phyloP scores from a whole-genome alignment of 2,888 invertebrate genomes.

The Acrocyrtus sp. region DNA sequence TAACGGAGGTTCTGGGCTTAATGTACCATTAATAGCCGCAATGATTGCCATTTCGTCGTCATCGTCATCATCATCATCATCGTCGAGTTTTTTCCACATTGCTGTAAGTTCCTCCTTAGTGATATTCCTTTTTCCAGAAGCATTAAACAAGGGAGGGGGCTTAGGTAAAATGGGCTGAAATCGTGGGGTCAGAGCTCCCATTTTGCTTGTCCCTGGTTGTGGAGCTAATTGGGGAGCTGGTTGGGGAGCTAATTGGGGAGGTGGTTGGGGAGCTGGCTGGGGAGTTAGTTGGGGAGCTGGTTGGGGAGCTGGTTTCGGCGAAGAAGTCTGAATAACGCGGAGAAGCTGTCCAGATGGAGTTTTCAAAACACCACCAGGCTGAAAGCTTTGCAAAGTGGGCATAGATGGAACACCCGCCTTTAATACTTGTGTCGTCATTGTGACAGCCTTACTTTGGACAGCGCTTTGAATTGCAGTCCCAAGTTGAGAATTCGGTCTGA shows the following conservation, averaged over 20 bases:
- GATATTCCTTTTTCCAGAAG: background rate
- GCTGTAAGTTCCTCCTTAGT: constrained; percentile 5
- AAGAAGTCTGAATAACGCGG: constrained; percentile 3
- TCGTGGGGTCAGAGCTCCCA: background rate
- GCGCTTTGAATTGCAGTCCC: too few species aligned
- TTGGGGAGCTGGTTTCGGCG: background rate
- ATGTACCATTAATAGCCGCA: constrained; percentile 23
- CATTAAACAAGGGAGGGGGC: background rate
- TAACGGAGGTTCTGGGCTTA: background rate
- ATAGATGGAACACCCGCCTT: background rate
- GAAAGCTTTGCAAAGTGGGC: background rate
- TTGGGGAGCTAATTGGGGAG: too few species aligned
- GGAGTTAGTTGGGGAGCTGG: background rate
- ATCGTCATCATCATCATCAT: too few species aligned
- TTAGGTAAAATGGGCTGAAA: constrained; percentile 17
- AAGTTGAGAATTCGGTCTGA: too few species aligned
- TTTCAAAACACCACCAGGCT: constrained; percentile 6
- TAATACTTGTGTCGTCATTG: background rate
- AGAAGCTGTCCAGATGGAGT: constrained; percentile 33
- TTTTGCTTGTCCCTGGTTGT: background rate
- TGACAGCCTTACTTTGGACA: too few species aligned
- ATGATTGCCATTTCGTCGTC: constrained; percentile 34
- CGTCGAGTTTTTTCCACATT: constrained; percentile 31
- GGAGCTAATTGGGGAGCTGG: background rate
- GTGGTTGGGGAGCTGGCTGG: too few species aligned